Conservation (phyloP, 2,888 invertebrate genomes). For the Synergus japonicus region DNA sequence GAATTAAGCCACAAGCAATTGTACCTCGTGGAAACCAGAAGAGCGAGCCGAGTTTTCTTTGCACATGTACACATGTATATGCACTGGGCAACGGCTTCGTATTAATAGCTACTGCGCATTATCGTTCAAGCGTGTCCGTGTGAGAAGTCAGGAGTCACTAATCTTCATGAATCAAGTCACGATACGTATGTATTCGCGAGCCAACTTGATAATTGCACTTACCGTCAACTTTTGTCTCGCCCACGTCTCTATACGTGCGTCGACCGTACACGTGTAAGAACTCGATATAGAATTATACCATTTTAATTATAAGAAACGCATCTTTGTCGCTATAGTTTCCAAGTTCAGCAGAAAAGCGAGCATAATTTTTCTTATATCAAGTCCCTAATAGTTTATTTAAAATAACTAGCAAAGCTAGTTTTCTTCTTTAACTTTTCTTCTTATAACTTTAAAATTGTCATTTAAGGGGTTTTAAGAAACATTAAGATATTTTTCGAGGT, state of each 20-base stretch:
- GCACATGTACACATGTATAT: background rate
- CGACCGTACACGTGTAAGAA: conserved; percentile 22
- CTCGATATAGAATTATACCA: background rate
- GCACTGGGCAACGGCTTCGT: conserved; percentile 56
- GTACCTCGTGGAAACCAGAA: conserved; percentile 49
- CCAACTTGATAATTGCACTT: conserved; percentile 60
- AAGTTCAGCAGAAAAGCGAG: background rate
- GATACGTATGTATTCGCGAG: conserved; percentile 55
- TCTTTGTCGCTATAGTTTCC: background rate
- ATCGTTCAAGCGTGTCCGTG: conserved; percentile 68
- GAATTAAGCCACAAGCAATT: conserved; percentile 2
- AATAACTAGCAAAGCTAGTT: no score
- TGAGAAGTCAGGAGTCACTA: conserved; percentile 62
- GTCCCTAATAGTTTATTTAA: no score
- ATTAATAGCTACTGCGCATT: conserved; percentile 75
- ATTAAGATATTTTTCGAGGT: no score
- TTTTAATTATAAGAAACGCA: conserved; percentile 13
- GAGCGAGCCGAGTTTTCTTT: conserved; percentile 44
- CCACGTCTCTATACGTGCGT: conserved; percentile 46
- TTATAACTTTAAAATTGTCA: no score
- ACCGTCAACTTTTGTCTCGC: conserved; percentile 57
- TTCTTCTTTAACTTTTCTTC: no score
- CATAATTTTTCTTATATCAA: no score
- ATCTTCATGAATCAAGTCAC: conserved; percentile 67
- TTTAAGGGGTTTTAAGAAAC: no score